phyloP scores from a whole-genome alignment of 2,797 vertebrate species.

The Lerista edwardsae region DNA sequence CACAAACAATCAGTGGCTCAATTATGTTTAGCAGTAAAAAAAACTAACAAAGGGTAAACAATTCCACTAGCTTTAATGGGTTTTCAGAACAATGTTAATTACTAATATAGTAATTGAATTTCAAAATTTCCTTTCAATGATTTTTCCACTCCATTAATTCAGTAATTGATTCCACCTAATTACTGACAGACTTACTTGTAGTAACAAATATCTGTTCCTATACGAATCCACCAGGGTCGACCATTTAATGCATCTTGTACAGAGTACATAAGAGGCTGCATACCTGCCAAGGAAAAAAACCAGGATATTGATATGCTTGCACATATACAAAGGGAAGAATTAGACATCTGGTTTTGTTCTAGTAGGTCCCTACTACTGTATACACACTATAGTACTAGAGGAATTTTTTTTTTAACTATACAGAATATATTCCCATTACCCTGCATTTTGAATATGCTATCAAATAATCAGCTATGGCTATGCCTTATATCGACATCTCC shows the following conservation, averaged over 20 bases:
- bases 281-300: slow-evolving; percentile 80
- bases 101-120: neutral
- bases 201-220: slow-evolving; percentile 95
- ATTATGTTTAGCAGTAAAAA: neutral
- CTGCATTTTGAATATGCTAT: neutral
- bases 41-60: neutral
- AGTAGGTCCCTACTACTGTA: neutral
- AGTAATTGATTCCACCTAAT: neutral
- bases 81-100: neutral
- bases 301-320: neutral
- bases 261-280: slow-evolving; percentile 98
- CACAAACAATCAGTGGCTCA: neutral
- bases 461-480: neutral
- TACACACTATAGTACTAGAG: neutral
- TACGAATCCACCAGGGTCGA: slow-evolving; percentile 89
- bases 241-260: slow-evolving; percentile 94
- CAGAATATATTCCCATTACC: neutral
- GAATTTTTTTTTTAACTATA: neutral
- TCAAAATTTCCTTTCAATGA: neutral
- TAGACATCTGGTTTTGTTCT: neutral
- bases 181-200: slow-evolving; percentile 88
- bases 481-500: neutral
- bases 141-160: neutral
- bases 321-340: neutral
- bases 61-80: neutral